These are phyloP conservation scores for Pelecanoides urinatrix DNA, from an alignment of 2,113 vertebrate species.

Conservation along the genomic window DNA sequence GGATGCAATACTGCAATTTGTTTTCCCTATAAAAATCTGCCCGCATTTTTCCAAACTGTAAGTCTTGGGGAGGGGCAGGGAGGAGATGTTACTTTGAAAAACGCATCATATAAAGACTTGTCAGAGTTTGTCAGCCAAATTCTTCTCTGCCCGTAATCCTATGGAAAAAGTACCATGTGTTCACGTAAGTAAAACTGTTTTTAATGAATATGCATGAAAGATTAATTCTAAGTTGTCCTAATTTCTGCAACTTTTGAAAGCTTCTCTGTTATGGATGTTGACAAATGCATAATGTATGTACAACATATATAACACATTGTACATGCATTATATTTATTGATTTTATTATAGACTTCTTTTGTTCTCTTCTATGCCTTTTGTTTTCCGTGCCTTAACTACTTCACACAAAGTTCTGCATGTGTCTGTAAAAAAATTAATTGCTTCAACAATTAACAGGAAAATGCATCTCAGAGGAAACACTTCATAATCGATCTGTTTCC, in stretches of 20 bases:
- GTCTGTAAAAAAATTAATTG: constrained; percentile 67
- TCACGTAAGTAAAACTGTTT: not conserved
- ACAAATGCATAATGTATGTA: not conserved
- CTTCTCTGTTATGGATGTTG: not conserved
- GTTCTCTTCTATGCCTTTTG: not conserved
- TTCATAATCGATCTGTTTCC: constrained; percentile 43
- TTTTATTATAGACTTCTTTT: not conserved
- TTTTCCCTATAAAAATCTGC: not conserved
- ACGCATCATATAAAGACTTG: not conserved
- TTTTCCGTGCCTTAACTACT: not conserved
- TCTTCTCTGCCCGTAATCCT: not conserved
- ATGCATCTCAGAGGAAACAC: constrained; percentile 59
- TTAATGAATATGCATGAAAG: constrained; percentile 15
- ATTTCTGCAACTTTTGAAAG: not conserved
- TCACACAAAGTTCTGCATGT: not conserved
- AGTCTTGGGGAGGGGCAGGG: not conserved
- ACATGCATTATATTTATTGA: not conserved
- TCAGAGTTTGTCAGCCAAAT: not conserved
- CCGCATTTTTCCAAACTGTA: not conserved
- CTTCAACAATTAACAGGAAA: constrained; percentile 46
- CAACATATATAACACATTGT: not conserved
- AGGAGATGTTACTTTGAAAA: not conserved
- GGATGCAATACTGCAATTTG: not conserved
- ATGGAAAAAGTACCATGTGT: not conserved
- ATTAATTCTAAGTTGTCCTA: not conserved